A percentile compares a stretch with the other conserved stretches of the same genome.
Evolutionary conservation across 2,888 invertebrate species (phyloP).

Genomic region (Petrolisthes manimaculis): DNA sequence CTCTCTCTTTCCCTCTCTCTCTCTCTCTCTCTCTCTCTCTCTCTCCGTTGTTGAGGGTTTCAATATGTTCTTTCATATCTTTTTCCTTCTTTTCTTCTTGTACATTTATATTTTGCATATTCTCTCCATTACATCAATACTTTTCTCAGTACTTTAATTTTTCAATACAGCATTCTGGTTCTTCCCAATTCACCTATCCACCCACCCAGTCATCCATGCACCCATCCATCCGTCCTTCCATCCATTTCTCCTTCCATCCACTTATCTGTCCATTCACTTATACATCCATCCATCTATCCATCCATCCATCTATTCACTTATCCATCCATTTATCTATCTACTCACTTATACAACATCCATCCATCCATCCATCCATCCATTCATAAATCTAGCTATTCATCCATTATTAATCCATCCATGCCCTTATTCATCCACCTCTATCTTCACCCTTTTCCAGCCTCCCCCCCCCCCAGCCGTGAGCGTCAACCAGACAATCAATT

Average conservation of each 20-base stretch:
- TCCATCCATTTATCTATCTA: too few relatives aligned
- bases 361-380: too few relatives aligned
- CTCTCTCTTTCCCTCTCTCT: background rate
- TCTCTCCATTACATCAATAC: too few relatives aligned
- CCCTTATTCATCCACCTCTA: background rate
- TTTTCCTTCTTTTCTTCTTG: background rate
- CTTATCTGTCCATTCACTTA: background rate
- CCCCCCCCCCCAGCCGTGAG: conserved; percentile 19
- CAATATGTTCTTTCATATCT: background rate
- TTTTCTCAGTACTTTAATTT: too few relatives aligned
- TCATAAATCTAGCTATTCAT: too few relatives aligned
- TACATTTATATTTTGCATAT: too few relatives aligned
- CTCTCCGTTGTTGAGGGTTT: background rate
- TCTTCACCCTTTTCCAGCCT: background rate
- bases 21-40: conserved; percentile 20
- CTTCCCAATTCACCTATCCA: background rate
- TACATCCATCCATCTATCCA: too few relatives aligned
- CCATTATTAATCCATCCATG: background rate
- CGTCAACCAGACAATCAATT: conserved; percentile 14
- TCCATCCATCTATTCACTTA: too few relatives aligned
- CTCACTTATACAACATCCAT: too few relatives aligned
- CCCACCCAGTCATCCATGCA: too few relatives aligned
- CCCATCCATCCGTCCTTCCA: too few relatives aligned
- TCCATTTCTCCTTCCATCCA: background rate
- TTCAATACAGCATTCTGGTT: too few relatives aligned